A percentile compares a stretch with the other conserved stretches of the same genome.
These are phyloP conservation scores for Macquaria ambigua DNA, from an alignment of 2,113 vertebrate species.

Conservation along the genomic window DNA sequence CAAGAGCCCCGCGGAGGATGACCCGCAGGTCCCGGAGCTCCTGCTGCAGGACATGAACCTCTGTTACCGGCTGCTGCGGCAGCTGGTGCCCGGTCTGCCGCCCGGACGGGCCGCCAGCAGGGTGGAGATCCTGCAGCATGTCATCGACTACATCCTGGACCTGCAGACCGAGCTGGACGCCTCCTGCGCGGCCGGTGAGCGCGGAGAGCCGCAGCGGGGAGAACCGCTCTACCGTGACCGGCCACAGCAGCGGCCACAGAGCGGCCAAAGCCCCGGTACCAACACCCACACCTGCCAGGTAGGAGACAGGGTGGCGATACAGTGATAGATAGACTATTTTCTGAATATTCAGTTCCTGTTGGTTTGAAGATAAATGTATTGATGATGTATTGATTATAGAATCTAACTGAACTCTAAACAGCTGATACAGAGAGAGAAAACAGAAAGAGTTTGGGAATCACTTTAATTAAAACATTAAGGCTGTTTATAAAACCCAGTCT, in stretches of 20 bases:
- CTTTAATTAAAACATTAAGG: no score
- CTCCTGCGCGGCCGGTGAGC: slow-evolving; percentile 80
- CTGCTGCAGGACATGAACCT: slow-evolving; percentile 93
- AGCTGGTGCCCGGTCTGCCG: slow-evolving; percentile 92
- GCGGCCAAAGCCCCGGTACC: background rate
- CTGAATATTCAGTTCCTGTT: background rate
- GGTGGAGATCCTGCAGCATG: slow-evolving; percentile 95
- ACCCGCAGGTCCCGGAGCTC: slow-evolving; percentile 77
- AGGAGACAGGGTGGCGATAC: background rate
- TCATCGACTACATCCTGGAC: slow-evolving; percentile 94
- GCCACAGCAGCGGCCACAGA: background rate
- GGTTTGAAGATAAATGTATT: background rate
- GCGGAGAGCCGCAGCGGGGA: background rate
- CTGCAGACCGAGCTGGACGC: slow-evolving; percentile 91
- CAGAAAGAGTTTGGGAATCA: no score
- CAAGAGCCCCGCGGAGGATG: slow-evolving; percentile 87
- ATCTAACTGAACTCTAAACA: no score
- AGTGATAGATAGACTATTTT: no score
- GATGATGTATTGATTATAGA: background rate
- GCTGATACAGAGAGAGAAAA: no score
- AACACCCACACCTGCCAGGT: background rate
- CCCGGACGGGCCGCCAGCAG: slow-evolving; percentile 92
- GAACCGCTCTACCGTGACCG: slow-evolving; percentile 27
- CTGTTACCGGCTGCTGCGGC: slow-evolving; percentile 92
- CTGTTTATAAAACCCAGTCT: no score